These are phyloP conservation scores for Tachina grossa DNA, from an alignment of 2,888 invertebrate species.

Conservation along the genomic window DNA sequence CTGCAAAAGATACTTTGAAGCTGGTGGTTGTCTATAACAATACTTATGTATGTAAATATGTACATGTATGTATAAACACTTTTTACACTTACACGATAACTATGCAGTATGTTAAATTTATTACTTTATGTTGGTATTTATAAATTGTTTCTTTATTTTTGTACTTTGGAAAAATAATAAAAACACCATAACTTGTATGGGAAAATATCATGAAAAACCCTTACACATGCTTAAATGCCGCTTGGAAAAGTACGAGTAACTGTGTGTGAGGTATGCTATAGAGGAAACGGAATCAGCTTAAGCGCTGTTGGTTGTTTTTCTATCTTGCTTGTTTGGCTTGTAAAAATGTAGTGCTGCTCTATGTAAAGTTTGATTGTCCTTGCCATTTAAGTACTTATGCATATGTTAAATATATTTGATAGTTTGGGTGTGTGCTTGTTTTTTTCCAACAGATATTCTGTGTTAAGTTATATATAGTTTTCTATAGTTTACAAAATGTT, in stretches of 20 bases:
- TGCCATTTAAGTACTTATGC: not conserved
- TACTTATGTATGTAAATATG: not conserved
- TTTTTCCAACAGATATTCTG: not conserved
- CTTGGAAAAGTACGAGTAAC: not conserved
- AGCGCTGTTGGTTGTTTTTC: slow-evolving; percentile 21
- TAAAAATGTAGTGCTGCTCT: not conserved
- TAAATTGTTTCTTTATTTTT: slow-evolving; percentile 23
- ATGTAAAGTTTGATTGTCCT: not conserved
- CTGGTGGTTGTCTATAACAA: not conserved
- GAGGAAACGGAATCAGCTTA: slow-evolving; percentile 36
- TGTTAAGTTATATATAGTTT: slow-evolving; percentile 1
- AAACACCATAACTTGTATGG: not conserved
- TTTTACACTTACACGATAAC: not conserved
- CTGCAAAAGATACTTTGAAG: slow-evolving; percentile 30
- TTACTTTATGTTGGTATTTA: slow-evolving; percentile 59
- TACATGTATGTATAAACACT: not conserved
- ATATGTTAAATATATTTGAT: slow-evolving; percentile 7
- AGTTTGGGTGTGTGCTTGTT: not conserved
- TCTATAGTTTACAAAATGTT: not conserved
- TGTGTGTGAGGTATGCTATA: not conserved
- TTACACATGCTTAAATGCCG: slow-evolving; percentile 7
- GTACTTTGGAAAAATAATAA: not conserved
- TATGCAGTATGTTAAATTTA: slow-evolving; percentile 59
- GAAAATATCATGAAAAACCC: not conserved
- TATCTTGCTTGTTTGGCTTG: not conserved